phyloP scores from a whole-genome alignment of 2,113 vertebrate genomes.

The Eulacestoma nigropectus region DNA sequence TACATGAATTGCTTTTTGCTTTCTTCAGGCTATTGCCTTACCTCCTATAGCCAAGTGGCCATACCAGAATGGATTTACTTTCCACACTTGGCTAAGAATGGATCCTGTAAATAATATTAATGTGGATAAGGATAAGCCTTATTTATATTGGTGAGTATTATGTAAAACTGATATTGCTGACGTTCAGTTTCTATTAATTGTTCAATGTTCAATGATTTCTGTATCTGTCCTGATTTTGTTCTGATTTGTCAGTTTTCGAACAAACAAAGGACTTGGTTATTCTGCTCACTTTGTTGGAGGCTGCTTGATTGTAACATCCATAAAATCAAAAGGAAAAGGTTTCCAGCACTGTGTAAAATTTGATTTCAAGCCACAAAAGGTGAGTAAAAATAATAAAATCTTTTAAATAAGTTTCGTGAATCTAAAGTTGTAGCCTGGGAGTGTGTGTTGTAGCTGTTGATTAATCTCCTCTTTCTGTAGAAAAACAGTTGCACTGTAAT shows the following conservation, averaged over 20 bases:
- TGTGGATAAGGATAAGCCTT: constrained; percentile 97
- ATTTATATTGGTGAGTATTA: constrained; percentile 92
- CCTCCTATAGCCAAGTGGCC: constrained; percentile 98
- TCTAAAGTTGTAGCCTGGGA: background rate
- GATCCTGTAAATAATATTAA: constrained; percentile 98
- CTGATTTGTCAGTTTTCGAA: constrained; percentile 85
- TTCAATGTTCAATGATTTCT: background rate
- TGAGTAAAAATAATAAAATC: constrained; percentile 49
- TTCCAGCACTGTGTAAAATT: constrained; percentile 99
- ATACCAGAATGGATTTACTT: constrained; percentile 97
- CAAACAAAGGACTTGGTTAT: constrained; percentile 96
- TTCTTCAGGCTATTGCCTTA: constrained; percentile 90
- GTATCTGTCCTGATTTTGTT: constrained; percentile 1
- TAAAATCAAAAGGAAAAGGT: constrained; percentile 98
- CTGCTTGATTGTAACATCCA: constrained; percentile 93
- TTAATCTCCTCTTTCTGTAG: background rate
- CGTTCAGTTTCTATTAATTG: background rate
- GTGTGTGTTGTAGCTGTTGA: background rate
- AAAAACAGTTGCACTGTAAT: background rate
- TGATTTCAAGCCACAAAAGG: constrained; percentile 99
- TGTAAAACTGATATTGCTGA: background rate
- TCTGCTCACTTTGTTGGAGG: constrained; percentile 97
- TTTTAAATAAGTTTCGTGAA: background rate
- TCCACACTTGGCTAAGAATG: constrained; percentile 98
- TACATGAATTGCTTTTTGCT: background rate